Evolutionary conservation across 2,888 invertebrate species (phyloP), one percentile per base, ranked within the genome.

Genomic region (Catotricha subobsoleta): DNA sequence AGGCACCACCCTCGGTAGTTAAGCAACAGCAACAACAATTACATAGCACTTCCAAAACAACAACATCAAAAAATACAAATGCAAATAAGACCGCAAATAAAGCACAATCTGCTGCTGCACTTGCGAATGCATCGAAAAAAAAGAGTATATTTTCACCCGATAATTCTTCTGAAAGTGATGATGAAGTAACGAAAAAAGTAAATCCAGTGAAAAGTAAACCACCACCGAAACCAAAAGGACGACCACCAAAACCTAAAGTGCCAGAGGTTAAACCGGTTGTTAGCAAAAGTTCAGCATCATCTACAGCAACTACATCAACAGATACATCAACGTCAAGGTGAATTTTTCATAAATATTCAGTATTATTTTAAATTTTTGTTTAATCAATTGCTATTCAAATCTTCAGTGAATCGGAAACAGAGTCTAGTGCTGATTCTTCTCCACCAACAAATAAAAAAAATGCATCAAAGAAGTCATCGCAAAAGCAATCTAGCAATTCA

Each of bases 61-160:
- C 27, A 4, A 19, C 21, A 19, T 43, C 16, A 19, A 44, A 27
- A 15, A 40, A 34, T 10, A 54, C 58, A 42, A 49, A 55, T 42
- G 39, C 44, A 33, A 54, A 58, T 34, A 55, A 57, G 2, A 54
- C 47, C 19, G 41, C 46, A 20, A 52, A 10, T 36, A 48, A 50
- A 38, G 54, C 25, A 49, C 34, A 59, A 25, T 28, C 23, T 9
- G 21, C 44, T 21, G 39, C 48, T 21, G 40, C 39, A 18, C 47
- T 47, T 43, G 21, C 45, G 10, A 36, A 28, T 34, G 44, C 39
- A 30, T 43, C 42, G 16, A 80, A 78, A 53, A 79, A 77, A 56
- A 81, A 80, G 55, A 80, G 82, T 52, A 83, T 83, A 52, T 83
- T 83, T 52, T 83, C 83, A 41, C 82, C 83, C 0, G 82, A 80